Evolutionary conservation across 2,797 vertebrate species (phyloP), one percentile per base, ranked within the genome.

Genomic region (Avahi laniger): DNA sequence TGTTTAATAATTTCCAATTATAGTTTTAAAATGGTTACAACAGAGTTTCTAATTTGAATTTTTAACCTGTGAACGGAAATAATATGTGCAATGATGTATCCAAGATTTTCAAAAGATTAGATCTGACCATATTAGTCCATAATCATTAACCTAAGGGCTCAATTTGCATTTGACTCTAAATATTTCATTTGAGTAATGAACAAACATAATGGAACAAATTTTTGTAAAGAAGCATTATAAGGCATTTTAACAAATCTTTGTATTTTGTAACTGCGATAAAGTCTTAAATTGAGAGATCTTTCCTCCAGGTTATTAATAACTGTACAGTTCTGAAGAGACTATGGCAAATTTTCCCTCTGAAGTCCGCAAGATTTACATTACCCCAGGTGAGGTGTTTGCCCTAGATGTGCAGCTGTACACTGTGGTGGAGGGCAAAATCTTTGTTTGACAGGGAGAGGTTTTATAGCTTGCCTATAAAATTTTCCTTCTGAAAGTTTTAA

Each of bases 31-130:
- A 61, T 78, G 59, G 15, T 14, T 82, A 76, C 46, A 48, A 11
- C 73, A 61, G 63, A 93, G 28, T 94, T 92, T 91, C 50, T 83
- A 24, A 87, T 82, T 82, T 65, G 54, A 82, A 73, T 88, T 81
- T 84, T 91, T 91, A 92, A 91, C 26, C 87, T 88, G 13, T 79
- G 52, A 96, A 88, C 92, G 43, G 88, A 94, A 96, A 70, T 82
- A 73, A 24, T 41, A n/a, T 41, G 50, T 82, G 41, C 67, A 79
- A 4, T 52, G 59, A 65, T 69, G 4, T 85, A 38, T 61, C 46
- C 38, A 67, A 79, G 75, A 92, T 80, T 76, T 93, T 93, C 38
- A 65, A 41, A 93, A 92, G 50, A 85, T 88, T 63, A 85, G 13
- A 43, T 61, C 50, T 72, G 41, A 57, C 14, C 28, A 0, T 28